These are phyloP conservation scores for Brachionus angularis DNA, from an alignment of 1,140 invertebrate genomes.

Conservation along the genomic window DNA sequence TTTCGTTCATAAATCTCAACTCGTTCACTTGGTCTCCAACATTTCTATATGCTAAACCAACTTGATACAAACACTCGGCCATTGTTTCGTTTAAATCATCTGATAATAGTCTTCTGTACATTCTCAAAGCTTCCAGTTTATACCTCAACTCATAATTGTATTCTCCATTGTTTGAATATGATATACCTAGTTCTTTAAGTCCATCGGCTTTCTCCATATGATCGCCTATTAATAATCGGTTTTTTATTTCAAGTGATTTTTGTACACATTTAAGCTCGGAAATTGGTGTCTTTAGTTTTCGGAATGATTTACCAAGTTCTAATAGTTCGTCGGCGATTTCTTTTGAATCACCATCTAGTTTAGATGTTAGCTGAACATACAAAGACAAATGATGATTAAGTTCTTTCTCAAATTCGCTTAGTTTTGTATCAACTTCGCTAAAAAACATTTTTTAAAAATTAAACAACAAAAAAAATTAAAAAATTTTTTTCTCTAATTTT, in stretches of 20 bases:
- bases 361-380: no score
- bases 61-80: constrained; percentile 8
- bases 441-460: no score
- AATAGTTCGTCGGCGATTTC: no score
- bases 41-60: neutral
- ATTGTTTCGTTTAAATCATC: neutral
- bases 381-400: no score
- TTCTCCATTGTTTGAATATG: constrained; percentile 12
- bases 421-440: no score
- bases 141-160: constrained; percentile 1
- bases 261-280: constrained; percentile 4
- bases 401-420: no score
- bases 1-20: constrained; percentile 1
- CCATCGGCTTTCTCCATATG: neutral
- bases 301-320: no score
- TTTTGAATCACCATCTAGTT: no score
- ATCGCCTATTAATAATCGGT: neutral
- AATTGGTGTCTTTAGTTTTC: neutral
- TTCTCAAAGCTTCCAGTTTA: neutral
- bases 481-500: no score
- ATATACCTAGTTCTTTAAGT: neutral
- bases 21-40: constrained; percentile 21
- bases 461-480: no score
- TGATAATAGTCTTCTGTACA: neutral
- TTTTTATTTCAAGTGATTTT: constrained; percentile 14